These are phyloP conservation scores for Caenorhabditis auriculariae DNA, from an alignment of 2,888 invertebrate species.

Conservation along the genomic window DNA sequence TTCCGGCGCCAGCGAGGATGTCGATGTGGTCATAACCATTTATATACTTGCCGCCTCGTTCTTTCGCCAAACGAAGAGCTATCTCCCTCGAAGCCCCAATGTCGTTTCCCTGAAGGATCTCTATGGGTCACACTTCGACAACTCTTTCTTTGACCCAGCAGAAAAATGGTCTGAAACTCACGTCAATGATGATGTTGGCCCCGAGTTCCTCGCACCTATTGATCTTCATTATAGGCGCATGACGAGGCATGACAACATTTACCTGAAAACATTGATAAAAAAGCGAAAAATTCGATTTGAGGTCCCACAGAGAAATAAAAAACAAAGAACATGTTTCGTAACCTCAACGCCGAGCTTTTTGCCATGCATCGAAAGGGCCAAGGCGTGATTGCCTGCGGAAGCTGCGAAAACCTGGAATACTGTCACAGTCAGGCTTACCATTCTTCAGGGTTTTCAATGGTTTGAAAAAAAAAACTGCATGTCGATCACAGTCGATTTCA, in stretches of 20 bases:
- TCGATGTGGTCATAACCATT: constrained; percentile 82
- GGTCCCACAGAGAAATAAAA: no score
- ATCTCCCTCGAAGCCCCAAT: constrained; percentile 72
- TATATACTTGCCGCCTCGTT: constrained; percentile 67
- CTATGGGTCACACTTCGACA: neutral
- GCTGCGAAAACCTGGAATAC: constrained; percentile 82
- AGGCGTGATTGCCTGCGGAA: constrained; percentile 89
- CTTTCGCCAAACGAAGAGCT: constrained; percentile 77
- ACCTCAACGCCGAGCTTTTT: constrained; percentile 73
- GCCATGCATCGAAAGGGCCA: constrained; percentile 80
- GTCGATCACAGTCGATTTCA: no score
- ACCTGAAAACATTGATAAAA: constrained; percentile 15
- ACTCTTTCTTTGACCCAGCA: neutral
- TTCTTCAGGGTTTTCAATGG: no score
- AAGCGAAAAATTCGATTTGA: no score
- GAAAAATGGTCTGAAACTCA: constrained; percentile 68
- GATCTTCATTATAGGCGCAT: constrained; percentile 93
- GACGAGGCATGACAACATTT: constrained; percentile 80
- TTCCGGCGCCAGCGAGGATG: constrained; percentile 91
- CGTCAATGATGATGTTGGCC: constrained; percentile 81
- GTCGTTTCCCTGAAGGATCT: constrained; percentile 69
- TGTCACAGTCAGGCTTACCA: no score
- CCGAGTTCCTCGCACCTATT: constrained; percentile 81
- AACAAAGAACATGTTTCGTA: constrained; percentile 72
- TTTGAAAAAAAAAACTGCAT: no score